These are phyloP conservation scores for Sebastes minor DNA, from an alignment of 2,797 vertebrate species.

Conservation along the genomic window DNA sequence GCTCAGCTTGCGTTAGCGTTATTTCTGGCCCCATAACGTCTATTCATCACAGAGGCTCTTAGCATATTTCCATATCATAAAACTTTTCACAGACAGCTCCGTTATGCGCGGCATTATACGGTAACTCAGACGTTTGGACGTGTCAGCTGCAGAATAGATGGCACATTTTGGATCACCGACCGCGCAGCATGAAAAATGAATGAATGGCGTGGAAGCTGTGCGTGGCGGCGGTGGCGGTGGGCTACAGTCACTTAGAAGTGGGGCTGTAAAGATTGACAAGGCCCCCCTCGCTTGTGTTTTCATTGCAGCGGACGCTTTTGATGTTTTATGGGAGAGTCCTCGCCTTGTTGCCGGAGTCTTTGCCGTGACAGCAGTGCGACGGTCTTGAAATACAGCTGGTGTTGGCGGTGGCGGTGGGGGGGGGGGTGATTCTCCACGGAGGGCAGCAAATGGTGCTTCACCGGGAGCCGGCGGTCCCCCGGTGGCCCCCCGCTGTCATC, in stretches of 20 bases:
- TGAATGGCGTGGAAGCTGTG: conserved; percentile 23
- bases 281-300: conserved; percentile 60
- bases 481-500: conserved; percentile 65
- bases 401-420: neutral
- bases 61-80: conserved; percentile 52
- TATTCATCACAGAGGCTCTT: conserved; percentile 39
- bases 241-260: conserved; percentile 48
- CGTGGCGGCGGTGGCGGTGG: neutral
- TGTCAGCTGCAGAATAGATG: conserved; percentile 63
- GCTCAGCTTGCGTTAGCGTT: neutral
- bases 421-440: conserved; percentile 50
- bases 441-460: conserved; percentile 73
- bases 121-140: conserved; percentile 53
- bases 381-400: conserved; percentile 74
- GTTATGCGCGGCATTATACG: conserved; percentile 21
- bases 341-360: conserved; percentile 54
- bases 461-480: conserved; percentile 47
- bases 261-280: conserved; percentile 70
- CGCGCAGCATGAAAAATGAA: conserved; percentile 60
- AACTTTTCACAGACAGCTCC: conserved; percentile 44
- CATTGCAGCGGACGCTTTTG: conserved; percentile 59
- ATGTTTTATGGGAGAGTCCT: conserved; percentile 72
- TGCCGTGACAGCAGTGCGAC: conserved; percentile 61
- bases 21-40: conserved; percentile 23
- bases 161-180: conserved; percentile 46